Base-by-base conservation (phyloP, 2,113 vertebrate species). In the Polypterus bichir region DNA sequence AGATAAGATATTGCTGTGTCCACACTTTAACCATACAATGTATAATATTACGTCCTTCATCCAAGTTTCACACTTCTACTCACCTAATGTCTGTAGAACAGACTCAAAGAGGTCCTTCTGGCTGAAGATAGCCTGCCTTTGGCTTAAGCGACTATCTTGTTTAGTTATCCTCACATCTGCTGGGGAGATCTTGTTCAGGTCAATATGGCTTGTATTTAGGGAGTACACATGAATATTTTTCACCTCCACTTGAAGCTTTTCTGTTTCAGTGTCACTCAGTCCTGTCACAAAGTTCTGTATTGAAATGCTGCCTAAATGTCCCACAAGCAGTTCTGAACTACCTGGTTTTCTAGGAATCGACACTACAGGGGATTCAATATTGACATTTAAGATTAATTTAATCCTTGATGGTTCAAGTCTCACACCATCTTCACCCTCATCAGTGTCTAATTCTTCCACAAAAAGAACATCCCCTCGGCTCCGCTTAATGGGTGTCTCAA, bases 211-310 rank as follows among this genome's bases (percentile, higher is more conserved):
- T 62, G 83, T 90, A 63, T 96, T 93, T 63, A 98, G 78, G 10
- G 94, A 98, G 79, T 97, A 98, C 7, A 98, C 83, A 9, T 91
- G 89, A 66, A 98, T 98, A 59, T 98, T 91, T 70, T 89, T 94
- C 64, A 98, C 92, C 69, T 96, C 82, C 52, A 98, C 94, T 66
- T 95, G 92, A 61, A 98, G 72, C 61, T 79, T 84, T 54, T 93
- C 91, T 56, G 79, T 83, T 65, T 88, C 86, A 3, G 86, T 86
- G 46, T 82, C 81, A 27, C 91, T 89, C 61, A 92, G 88, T 46
- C 88, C 89, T 0, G 88, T 72, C 10, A 92, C 74, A 80, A 90
- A 94, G 68, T 97, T 98, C 70, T 92, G 88, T 73, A 98, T 97
- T 1, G 80, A 88, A 70, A 97, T 97, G 70, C 93, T 92, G 59